Evolutionary conservation across 2,113 vertebrate species (phyloP).

Genomic region (Dunckerocampus dactyliophorus): DNA sequence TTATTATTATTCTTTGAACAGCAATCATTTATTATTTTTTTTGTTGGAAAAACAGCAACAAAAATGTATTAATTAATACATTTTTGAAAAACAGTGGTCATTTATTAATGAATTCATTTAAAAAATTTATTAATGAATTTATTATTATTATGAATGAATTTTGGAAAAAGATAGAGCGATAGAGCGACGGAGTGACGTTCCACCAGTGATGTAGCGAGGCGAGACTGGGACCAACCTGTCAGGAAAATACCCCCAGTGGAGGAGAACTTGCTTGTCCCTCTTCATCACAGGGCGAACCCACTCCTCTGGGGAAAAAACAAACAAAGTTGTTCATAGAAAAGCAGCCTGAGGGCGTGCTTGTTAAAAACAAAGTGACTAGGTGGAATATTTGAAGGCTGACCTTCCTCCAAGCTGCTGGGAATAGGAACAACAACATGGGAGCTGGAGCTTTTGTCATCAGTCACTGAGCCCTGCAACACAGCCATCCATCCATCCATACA

Average conservation of each 20-base stretch:
- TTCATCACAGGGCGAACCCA: slow-evolving; percentile 99
- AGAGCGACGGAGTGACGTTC: no score
- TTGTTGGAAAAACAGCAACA: no score
- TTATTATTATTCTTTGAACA: no score
- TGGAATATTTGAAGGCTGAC: slow-evolving; percentile 59
- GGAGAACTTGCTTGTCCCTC: slow-evolving; percentile 93
- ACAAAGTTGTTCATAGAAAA: background rate
- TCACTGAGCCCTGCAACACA: slow-evolving; percentile 83
- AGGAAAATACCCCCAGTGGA: slow-evolving; percentile 97
- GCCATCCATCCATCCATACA: background rate
- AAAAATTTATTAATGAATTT: no score
- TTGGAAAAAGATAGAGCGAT: no score
- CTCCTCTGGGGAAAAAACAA: slow-evolving; percentile 77
- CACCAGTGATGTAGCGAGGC: no score
- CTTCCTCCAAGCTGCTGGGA: slow-evolving; percentile 88
- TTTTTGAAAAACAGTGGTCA: no score
- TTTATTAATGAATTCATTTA: no score
- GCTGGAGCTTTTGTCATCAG: slow-evolving; percentile 86
- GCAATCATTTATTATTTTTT: no score
- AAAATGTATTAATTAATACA: no score
- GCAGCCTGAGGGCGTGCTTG: background rate
- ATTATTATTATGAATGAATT: no score
- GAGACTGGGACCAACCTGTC: slow-evolving; percentile 78
- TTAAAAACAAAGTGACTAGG: background rate
- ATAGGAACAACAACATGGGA: slow-evolving; percentile 89